Percentiles rank a stretch among this genome's conserved stretches.
These are phyloP conservation scores for Otolemur crassicaudatus DNA, from an alignment of 2,797 vertebrate genomes.

Conservation along the genomic window DNA sequence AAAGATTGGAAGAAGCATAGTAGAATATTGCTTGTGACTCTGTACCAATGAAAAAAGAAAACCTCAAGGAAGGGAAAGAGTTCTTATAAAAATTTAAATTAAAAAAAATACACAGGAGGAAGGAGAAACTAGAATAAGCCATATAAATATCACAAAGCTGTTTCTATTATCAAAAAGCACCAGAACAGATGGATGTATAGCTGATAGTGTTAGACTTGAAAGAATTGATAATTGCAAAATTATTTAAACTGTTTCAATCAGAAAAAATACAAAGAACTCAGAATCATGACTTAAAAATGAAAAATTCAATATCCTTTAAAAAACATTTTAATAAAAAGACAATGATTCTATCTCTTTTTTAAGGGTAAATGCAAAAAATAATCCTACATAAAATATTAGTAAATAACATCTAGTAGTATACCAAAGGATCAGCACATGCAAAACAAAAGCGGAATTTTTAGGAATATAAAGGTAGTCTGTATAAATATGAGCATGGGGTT, in stretches of 20 bases:
- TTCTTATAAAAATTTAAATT: constrained; percentile 3
- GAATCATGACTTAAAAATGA: constrained; percentile 7
- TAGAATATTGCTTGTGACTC: background rate
- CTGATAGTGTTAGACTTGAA: constrained; percentile 14
- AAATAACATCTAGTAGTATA: background rate
- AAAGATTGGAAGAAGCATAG: background rate
- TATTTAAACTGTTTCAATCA: background rate
- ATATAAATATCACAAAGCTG: background rate
- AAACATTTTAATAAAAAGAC: background rate
- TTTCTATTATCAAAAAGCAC: background rate
- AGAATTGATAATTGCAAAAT: background rate
- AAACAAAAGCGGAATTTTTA: background rate
- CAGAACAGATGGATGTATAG: background rate
- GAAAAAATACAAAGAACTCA: background rate
- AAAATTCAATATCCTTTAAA: background rate
- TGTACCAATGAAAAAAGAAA: background rate
- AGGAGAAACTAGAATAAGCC: background rate
- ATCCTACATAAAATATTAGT: background rate
- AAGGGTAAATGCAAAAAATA: background rate
- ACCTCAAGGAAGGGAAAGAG: background rate
- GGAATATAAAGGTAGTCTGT: background rate
- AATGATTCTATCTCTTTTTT: background rate
- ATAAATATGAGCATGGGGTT: background rate
- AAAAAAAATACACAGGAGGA: background rate
- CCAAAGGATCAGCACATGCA: background rate